Conservation (phyloP, 2,888 invertebrate species). For the Tetragonula carbonaria region DNA sequence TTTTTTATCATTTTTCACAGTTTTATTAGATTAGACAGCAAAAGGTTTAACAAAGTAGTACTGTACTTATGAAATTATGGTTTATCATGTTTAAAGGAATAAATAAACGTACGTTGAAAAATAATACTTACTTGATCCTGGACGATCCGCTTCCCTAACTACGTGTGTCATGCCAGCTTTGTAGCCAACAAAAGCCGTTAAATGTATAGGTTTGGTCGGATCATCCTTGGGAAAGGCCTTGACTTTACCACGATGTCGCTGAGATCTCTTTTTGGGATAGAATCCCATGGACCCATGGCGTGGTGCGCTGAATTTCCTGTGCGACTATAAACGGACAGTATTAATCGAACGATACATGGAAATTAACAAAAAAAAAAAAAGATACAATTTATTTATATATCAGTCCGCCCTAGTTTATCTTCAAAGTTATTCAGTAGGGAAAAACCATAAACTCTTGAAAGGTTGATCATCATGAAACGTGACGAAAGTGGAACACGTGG, state of each 20-base stretch:
- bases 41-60: neutral
- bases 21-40: too few species aligned
- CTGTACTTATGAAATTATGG: neutral
- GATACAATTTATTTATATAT: slow-evolving; percentile 73
- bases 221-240: slow-evolving; percentile 99
- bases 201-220: slow-evolving; percentile 96
- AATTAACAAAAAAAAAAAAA: slow-evolving; percentile 7
- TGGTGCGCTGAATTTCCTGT: slow-evolving; percentile 99
- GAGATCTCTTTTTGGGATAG: slow-evolving; percentile 99
- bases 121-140: slow-evolving; percentile 96
- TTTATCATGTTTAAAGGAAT: neutral
- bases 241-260: slow-evolving; percentile 98
- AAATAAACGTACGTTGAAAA: neutral
- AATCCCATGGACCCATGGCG: slow-evolving; percentile 99
- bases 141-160: slow-evolving; percentile 98
- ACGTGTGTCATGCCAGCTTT: slow-evolving; percentile 99
- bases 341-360: neutral
- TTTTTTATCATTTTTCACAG: too few species aligned
- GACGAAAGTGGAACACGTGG: neutral
- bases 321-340: slow-evolving; percentile 89
- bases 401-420: slow-evolving; percentile 92
- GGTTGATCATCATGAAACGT: slow-evolving; percentile 87
- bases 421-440: slow-evolving; percentile 87
- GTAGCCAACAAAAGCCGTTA: slow-evolving; percentile 99
- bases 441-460: slow-evolving; percentile 88